A percentile compares a stretch with the other conserved stretches of the same genome.
Conservation (phyloP, 2,888 invertebrate species). For the Lepeophtheirus nordmannii region DNA sequence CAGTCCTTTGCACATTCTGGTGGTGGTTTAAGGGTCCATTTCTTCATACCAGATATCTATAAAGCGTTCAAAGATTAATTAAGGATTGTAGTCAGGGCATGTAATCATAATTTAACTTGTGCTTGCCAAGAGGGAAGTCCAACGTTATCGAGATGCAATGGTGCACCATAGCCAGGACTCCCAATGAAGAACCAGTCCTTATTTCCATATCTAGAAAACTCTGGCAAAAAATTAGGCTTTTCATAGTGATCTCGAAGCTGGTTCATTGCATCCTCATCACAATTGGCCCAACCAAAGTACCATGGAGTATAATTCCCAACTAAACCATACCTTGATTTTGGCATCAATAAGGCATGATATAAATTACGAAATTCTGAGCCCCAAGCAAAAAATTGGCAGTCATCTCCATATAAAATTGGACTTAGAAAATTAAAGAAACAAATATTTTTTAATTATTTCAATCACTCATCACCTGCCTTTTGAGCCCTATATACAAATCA, state of each 20-base stretch:
- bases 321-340: neutral
- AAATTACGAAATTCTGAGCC: slow-evolving; percentile 17
- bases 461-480: neutral
- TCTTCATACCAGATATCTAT: slow-evolving; percentile 52
- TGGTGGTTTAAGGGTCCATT: slow-evolving; percentile 78
- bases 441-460: no score
- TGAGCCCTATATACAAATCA: slow-evolving; percentile 11
- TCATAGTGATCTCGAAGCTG: slow-evolving; percentile 59
- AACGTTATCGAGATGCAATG: slow-evolving; percentile 72
- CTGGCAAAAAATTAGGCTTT: slow-evolving; percentile 67
- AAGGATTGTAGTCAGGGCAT: neutral
- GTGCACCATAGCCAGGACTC: slow-evolving; percentile 60
- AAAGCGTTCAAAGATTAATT: neutral
- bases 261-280: slow-evolving; percentile 59
- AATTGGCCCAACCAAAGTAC: slow-evolving; percentile 41
- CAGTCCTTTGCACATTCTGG: slow-evolving; percentile 65
- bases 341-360: slow-evolving; percentile 13
- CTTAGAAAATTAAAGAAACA: neutral
- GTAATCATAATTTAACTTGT: slow-evolving; percentile 38
- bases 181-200: slow-evolving; percentile 85
- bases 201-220: slow-evolving; percentile 69
- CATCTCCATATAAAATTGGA: slow-evolving; percentile 9
- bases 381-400: slow-evolving; percentile 23
- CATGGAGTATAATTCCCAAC: slow-evolving; percentile 11
- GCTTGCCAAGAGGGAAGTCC: slow-evolving; percentile 92